phyloP scores from a whole-genome alignment of 2,113 vertebrate genomes.

The Eira barbara region DNA sequence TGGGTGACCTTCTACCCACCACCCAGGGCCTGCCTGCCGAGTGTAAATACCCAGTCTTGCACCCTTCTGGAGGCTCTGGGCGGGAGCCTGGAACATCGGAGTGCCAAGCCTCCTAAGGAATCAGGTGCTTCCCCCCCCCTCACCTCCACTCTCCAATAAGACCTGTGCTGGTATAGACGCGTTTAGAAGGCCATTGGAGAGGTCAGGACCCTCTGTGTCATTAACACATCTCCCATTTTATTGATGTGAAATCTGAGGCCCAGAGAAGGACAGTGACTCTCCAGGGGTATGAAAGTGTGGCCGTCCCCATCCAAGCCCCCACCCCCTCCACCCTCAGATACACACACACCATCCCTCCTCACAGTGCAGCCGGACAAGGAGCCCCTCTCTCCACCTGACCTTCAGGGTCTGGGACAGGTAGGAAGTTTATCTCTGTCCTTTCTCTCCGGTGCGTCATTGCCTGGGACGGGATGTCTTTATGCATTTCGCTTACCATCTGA shows the following conservation, averaged over 20 bases:
- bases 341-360: background rate
- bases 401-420: background rate
- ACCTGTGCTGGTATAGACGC: background rate
- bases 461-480: background rate
- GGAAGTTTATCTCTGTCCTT: constrained; percentile 54
- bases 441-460: constrained; percentile 41
- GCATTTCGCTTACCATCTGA: constrained; percentile 25
- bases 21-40: constrained; percentile 73
- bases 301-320: background rate
- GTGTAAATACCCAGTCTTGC: constrained; percentile 64
- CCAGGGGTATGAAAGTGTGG: background rate
- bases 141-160: background rate
- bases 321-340: too few relatives aligned
- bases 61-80: constrained; percentile 10
- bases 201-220: too few relatives aligned
- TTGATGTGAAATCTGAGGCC: background rate
- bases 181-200: background rate
- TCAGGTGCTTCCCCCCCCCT: background rate
- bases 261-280: background rate
- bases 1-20: constrained; percentile 79
- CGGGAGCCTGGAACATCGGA: background rate
- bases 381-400: background rate
- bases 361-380: background rate
- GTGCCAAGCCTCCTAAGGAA: background rate
- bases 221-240: background rate